Evolutionary conservation across 2,113 vertebrate genomes (phyloP).

Genomic region (Onychostoma macrolepis): DNA sequence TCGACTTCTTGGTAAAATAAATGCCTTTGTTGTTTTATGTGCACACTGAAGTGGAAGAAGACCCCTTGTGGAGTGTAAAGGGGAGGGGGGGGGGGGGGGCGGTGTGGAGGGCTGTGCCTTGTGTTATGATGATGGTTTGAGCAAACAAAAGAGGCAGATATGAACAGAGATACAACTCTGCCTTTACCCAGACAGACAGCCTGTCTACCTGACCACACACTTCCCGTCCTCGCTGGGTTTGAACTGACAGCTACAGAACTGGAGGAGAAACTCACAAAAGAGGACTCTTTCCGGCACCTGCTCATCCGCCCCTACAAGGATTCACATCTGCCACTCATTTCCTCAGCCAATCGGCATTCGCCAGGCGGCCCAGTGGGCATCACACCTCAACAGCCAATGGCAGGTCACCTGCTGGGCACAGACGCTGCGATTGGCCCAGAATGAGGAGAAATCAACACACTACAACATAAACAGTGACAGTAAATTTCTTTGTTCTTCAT

Average conservation of each 20-base stretch:
- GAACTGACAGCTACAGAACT: neutral
- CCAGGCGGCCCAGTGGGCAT: slow-evolving; percentile 23
- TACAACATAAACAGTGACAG: neutral
- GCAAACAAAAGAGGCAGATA: slow-evolving; percentile 4
- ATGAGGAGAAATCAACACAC: neutral
- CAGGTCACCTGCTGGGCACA: slow-evolving; percentile 18
- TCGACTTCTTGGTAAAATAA: neutral
- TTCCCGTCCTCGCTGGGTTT: neutral
- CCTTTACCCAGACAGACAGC: neutral
- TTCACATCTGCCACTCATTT: slow-evolving; percentile 23
- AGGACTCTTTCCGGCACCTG: slow-evolving; percentile 10
- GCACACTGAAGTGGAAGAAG: slow-evolving; percentile 10
- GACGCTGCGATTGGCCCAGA: slow-evolving; percentile 6
- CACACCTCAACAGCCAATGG: slow-evolving; percentile 28
- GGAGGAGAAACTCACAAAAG: neutral
- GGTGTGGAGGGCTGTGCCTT: neutral
- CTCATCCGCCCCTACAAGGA: neutral
- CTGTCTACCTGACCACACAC: neutral
- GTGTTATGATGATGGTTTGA: neutral
- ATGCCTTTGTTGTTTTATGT: neutral
- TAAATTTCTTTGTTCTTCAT: slow-evolving; percentile 19
- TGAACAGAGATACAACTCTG: slow-evolving; percentile 4
- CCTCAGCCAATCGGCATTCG: slow-evolving; percentile 37
- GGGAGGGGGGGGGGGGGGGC: neutral
- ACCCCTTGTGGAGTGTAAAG: slow-evolving; percentile 13